These are phyloP conservation scores for Phallusia fumigata DNA, from an alignment of 23 tunicate species.

Conservation along the genomic window DNA sequence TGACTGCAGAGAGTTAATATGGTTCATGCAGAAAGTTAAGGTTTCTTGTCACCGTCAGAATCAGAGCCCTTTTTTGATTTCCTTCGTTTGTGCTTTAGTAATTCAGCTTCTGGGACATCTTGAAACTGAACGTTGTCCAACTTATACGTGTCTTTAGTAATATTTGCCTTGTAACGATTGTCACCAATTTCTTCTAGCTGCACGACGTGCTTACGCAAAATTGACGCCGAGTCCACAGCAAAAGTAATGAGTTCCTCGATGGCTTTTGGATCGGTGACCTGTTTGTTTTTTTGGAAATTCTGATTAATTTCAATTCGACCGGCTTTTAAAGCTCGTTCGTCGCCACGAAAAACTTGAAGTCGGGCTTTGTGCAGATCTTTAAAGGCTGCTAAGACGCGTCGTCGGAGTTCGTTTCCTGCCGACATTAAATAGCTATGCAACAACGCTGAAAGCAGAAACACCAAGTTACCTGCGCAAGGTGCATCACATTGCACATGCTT, in stretches of 20 bases:
- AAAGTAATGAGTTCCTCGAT: slow-evolving; percentile 67
- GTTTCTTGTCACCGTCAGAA: background rate
- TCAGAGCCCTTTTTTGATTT: slow-evolving; percentile 2
- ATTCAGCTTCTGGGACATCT: slow-evolving; percentile 60
- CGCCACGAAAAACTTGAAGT: slow-evolving; percentile 64
- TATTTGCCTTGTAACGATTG: slow-evolving; percentile 43
- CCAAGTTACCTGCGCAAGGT: no score
- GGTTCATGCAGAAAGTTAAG: background rate
- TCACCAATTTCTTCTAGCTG: slow-evolving; percentile 68
- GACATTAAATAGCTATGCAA: background rate
- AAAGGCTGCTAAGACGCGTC: slow-evolving; percentile 60
- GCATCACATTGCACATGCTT: no score
- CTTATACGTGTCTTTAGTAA: slow-evolving; percentile 67
- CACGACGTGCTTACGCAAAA: slow-evolving; percentile 73
- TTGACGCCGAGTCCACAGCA: slow-evolving; percentile 63
- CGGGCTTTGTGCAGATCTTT: slow-evolving; percentile 81
- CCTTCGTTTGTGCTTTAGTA: slow-evolving; percentile 29
- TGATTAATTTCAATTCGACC: slow-evolving; percentile 75
- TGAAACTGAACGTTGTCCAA: slow-evolving; percentile 53
- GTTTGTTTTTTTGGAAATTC: slow-evolving; percentile 53
- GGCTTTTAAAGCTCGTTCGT: slow-evolving; percentile 42
- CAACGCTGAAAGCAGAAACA: no score
- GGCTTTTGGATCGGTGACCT: slow-evolving; percentile 38
- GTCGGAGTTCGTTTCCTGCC: slow-evolving; percentile 19
- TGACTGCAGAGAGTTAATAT: background rate